Base-by-base conservation (phyloP, 1,140 invertebrate genomes). In the Musca domestica region DNA sequence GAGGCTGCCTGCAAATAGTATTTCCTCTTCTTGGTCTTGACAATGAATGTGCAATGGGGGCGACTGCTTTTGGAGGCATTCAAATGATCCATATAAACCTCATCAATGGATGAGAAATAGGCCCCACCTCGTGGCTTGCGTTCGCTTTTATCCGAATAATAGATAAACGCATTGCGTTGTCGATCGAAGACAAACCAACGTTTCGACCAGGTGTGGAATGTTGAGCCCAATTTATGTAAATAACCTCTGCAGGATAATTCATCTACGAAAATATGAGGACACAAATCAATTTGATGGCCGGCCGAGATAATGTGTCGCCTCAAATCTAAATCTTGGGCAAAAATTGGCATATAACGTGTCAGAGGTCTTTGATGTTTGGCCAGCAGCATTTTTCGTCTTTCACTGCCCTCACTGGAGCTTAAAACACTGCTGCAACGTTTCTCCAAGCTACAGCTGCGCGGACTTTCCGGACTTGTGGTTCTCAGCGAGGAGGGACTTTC, bases 141-240 rank as follows among this genome's bases (percentile, higher is more conserved):
- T 81, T 97, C 95, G 67, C 86, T 90, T 81, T 92, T 95, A 83
- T 97, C 95, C 54, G 89, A 89, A 83, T 94, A 98, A 83, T 98
- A 98, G 20, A 94, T 88, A 19, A 98, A 86, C 12, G 93, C 94
- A 76, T 93, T 90, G 74, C 90, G 89, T 75, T 89, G 89, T 58
- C 95, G 84, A 81, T 98, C 96, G 81, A 98, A 96, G 70, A 98
- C 94, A 84, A 98, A 98, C 96, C 96, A 98, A 73, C 96, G 87
- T 81, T 95, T 93, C 73, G 95, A 94, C 95, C 95, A 98, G 19
- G 92, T 92, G 82, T 94, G 92, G 80, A 96, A 93, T 77, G 93
- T 94, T 41, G 93, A 92, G 22, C 92, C 93, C 83, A 96, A 89
- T 84, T 98, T 98, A 67, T 94, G 93, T 20, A 98, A 85, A 82